Evolutionary conservation across 2,888 invertebrate genomes (phyloP), one percentile per base, ranked within the genome.

Genomic region (Tenthredo mesomela): DNA sequence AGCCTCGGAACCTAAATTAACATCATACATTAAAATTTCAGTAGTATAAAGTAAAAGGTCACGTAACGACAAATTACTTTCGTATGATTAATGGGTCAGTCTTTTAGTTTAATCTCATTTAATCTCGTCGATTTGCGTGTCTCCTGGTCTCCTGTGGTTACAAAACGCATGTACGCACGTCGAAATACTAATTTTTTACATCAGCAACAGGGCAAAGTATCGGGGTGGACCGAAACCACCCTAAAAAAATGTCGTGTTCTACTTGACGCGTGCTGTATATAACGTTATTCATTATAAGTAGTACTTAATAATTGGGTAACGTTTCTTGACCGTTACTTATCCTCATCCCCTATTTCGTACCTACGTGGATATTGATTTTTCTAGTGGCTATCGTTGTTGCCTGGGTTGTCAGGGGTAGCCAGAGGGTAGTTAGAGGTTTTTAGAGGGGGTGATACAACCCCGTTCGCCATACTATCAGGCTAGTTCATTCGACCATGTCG

Each of bases 341-440:
- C n/a, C 61, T 43, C 82, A 29, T 21, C 29, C 82, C 29, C 43
- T 12, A 12, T 50, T 37, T 37, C 18, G 33, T 47, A 47, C 47
- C 37, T 21, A 73, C n/a, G 7, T 50, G 9, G 25, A 29, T 82
- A 82, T 82, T 33, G 82, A 82, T 82, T 82, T 67, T 67, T 37
- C 21, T 25, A 47, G 12, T 70, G 82, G 67, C 33, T 67, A 82
- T 47, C 43, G 65, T 82, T 82, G 82, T 82, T 67, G 43, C 70
- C n/a, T 6, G 65, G 65, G 82, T 65, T 65, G 82, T 82, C 33
- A 82, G 65, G 61, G 82, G 82, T 43, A 61, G 82, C 82, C 40
- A 65, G 29, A 29, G 54, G 77, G 37, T 37, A 29, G 61, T 61
- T 2, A 4, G 80, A 61, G 43, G 40, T 61, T 58, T 37, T 15